Conservation (phyloP, 2,797 vertebrate species). For the Phalanger gymnotis region DNA sequence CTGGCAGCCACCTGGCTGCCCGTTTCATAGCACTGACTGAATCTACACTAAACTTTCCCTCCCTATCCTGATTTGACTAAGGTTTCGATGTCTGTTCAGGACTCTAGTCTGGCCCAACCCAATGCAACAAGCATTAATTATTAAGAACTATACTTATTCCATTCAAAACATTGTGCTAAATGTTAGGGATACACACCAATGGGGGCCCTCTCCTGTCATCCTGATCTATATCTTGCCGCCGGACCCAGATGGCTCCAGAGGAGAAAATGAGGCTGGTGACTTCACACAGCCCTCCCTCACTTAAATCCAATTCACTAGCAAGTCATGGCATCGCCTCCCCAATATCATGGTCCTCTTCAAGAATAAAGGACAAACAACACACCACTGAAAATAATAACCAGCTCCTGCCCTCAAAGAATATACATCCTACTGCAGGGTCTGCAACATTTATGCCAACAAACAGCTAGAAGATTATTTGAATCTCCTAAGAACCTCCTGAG, state of each 20-base stretch:
- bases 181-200: neutral
- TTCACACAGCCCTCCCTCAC: too few species aligned
- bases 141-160: neutral
- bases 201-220: too few species aligned
- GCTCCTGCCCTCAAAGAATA: neutral
- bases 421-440: neutral
- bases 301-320: too few species aligned
- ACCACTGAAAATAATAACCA: neutral
- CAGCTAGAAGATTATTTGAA: neutral
- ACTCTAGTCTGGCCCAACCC: neutral
- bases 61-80: neutral
- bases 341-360: too few species aligned
- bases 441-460: neutral
- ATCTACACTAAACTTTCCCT: neutral
- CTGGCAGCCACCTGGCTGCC: neutral
- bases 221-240: too few species aligned
- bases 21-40: neutral
- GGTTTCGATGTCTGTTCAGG: neutral
- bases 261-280: too few species aligned
- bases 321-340: too few species aligned
- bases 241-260: too few species aligned
- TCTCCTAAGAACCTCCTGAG: neutral
- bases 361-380: neutral
- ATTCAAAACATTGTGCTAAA: neutral
- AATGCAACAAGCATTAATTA: neutral